These are phyloP conservation scores for Tachysurus fulvidraco DNA, from an alignment of 2,113 vertebrate species.

Conservation along the genomic window DNA sequence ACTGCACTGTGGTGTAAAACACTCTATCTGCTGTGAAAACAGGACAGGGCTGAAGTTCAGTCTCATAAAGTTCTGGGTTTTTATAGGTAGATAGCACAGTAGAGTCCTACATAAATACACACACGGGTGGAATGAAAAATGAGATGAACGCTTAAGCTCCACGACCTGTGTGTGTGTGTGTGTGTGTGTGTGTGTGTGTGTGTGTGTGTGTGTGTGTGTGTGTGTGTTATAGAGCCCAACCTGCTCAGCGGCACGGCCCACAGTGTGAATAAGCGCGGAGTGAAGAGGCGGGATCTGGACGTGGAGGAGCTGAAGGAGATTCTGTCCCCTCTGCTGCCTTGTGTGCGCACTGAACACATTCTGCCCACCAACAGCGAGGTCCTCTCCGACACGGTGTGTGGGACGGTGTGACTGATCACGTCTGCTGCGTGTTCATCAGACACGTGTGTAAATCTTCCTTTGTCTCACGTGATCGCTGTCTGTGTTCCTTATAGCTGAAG, in stretches of 20 bases:
- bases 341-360: slow-evolving; percentile 92
- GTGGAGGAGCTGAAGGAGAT: slow-evolving; percentile 94
- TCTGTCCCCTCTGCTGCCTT: slow-evolving; percentile 89
- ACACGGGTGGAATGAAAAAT: too few relatives aligned
- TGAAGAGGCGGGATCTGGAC: slow-evolving; percentile 94
- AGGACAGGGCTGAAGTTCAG: neutral
- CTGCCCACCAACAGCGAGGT: slow-evolving; percentile 92
- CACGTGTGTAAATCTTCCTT: neutral
- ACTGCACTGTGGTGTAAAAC: too few relatives aligned
- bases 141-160: neutral
- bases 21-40: too few relatives aligned
- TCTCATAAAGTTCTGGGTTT: neutral
- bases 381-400: slow-evolving; percentile 85
- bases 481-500: slow-evolving; percentile 79
- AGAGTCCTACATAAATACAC: neutral
- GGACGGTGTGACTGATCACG: neutral
- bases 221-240: slow-evolving; percentile 84
- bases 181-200: too few relatives aligned
- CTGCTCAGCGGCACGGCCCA: slow-evolving; percentile 96
- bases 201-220: slow-evolving; percentile 36
- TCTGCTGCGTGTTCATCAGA: neutral
- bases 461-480: neutral
- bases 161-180: slow-evolving; percentile 33
- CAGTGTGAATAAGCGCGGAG: slow-evolving; percentile 96
- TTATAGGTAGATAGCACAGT: neutral